Conservation (phyloP, 2,113 vertebrate genomes). For the Labeo rohita region DNA sequence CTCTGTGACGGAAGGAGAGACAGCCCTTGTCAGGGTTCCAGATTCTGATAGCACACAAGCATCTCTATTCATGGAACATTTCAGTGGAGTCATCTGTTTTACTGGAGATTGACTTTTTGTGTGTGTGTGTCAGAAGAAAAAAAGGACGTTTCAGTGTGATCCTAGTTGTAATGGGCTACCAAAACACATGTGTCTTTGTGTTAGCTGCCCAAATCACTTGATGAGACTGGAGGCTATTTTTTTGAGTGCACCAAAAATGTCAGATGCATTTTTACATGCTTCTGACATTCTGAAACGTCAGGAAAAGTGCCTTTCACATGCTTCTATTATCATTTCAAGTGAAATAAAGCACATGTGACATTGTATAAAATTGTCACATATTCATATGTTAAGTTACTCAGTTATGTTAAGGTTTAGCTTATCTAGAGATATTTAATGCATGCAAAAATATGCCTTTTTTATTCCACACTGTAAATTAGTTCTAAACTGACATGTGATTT, state of each 20-base stretch:
- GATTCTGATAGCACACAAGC: slow-evolving; percentile 55
- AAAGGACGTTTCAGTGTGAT: slow-evolving; percentile 51
- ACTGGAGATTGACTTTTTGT: slow-evolving; percentile 47
- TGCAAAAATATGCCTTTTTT: neutral
- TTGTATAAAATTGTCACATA: slow-evolving; percentile 25
- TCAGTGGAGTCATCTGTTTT: slow-evolving; percentile 58
- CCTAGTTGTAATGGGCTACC: slow-evolving; percentile 51
- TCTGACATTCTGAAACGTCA: slow-evolving; percentile 33
- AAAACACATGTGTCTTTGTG: slow-evolving; percentile 57
- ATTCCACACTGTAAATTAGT: neutral
- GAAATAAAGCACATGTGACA: slow-evolving; percentile 27
- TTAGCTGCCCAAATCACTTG: slow-evolving; percentile 47
- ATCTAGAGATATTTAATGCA: slow-evolving; percentile 17
- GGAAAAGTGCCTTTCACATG: slow-evolving; percentile 22
- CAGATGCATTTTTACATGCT: slow-evolving; percentile 28
- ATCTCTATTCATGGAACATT: slow-evolving; percentile 54
- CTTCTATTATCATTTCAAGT: slow-evolving; percentile 23
- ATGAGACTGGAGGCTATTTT: slow-evolving; percentile 40
- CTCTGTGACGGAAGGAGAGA: slow-evolving; percentile 26
- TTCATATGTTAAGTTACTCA: slow-evolving; percentile 22
- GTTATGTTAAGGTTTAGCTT: neutral
- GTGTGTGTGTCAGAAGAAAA: slow-evolving; percentile 47
- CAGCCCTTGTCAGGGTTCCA: slow-evolving; percentile 50
- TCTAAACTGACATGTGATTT: neutral
- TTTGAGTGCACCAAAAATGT: slow-evolving; percentile 41